Conservation (phyloP, 2,888 invertebrate species). For the Eupithecia pulchellata region DNA sequence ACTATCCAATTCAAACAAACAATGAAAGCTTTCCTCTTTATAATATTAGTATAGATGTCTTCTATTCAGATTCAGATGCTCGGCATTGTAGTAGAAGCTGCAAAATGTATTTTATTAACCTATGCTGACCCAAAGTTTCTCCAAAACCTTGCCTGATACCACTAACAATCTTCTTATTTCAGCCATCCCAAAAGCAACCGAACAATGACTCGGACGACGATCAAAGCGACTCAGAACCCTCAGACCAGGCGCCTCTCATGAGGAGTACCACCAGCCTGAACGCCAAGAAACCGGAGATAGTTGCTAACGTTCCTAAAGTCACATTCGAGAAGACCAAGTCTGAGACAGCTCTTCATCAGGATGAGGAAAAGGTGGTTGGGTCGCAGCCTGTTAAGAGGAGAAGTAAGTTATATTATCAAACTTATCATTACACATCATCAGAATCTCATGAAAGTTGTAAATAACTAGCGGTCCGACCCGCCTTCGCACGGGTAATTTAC, state of each 20-base stretch:
- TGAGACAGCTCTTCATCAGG: conserved; percentile 52
- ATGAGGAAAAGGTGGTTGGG: conserved; percentile 63
- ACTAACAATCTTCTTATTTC: conserved; percentile 42
- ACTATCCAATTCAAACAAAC: no score
- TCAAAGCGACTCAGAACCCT: conserved; percentile 72
- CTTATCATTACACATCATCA: background rate
- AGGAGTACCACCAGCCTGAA: conserved; percentile 70
- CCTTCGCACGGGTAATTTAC: no score
- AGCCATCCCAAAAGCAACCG: conserved; percentile 61
- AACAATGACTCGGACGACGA: conserved; percentile 73
- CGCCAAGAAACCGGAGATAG: conserved; percentile 74
- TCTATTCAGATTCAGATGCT: no score
- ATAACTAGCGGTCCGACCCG: no score
- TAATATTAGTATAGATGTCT: no score
- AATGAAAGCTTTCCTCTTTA: no score
- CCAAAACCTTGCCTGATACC: no score
- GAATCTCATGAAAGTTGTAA: no score
- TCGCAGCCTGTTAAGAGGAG: conserved; percentile 77
- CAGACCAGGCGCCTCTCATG: conserved; percentile 81
- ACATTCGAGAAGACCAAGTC: conserved; percentile 63
- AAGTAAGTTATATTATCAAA: conserved; percentile 67
- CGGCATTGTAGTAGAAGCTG: no score
- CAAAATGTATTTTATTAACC: no score
- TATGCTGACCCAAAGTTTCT: no score
- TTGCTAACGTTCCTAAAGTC: conserved; percentile 76